These are phyloP conservation scores for Dynastes maya DNA, from an alignment of 2,888 invertebrate species.

Conservation along the genomic window DNA sequence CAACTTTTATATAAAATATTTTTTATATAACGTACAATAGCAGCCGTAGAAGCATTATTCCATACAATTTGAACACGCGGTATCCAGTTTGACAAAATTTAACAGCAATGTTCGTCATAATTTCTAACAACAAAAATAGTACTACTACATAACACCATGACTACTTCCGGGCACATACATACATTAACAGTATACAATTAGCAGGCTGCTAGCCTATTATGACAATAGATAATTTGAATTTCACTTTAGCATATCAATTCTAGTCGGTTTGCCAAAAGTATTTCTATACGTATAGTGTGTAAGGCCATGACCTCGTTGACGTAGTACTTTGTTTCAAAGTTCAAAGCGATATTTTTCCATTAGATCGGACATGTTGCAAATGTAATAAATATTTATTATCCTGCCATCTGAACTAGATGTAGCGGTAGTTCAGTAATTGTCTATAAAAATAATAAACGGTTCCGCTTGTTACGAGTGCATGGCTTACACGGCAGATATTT, in stretches of 20 bases:
- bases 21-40: too few species aligned
- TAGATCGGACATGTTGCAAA: slow-evolving; percentile 20
- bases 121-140: neutral
- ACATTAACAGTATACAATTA: slow-evolving; percentile 27
- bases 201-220: slow-evolving; percentile 31
- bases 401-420: neutral
- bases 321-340: slow-evolving; percentile 39
- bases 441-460: neutral
- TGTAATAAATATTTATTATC: slow-evolving; percentile 36
- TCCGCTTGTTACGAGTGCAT: neutral
- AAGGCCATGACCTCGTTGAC: slow-evolving; percentile 34
- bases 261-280: slow-evolving; percentile 26
- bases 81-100: too few species aligned
- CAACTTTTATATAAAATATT: too few species aligned
- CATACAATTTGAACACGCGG: too few species aligned
- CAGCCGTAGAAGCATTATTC: too few species aligned
- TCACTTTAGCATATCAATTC: slow-evolving; percentile 31
- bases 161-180: slow-evolving; percentile 23
- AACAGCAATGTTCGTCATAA: neutral
- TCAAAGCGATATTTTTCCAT: slow-evolving; percentile 37
- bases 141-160: slow-evolving; percentile 9
- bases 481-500: too few species aligned
- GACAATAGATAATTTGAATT: slow-evolving; percentile 35
- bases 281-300: neutral
- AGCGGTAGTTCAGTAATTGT: slow-evolving; percentile 5